These are phyloP conservation scores for Sphecodes monilicornis DNA, from an alignment of 2,888 invertebrate genomes.

Conservation along the genomic window DNA sequence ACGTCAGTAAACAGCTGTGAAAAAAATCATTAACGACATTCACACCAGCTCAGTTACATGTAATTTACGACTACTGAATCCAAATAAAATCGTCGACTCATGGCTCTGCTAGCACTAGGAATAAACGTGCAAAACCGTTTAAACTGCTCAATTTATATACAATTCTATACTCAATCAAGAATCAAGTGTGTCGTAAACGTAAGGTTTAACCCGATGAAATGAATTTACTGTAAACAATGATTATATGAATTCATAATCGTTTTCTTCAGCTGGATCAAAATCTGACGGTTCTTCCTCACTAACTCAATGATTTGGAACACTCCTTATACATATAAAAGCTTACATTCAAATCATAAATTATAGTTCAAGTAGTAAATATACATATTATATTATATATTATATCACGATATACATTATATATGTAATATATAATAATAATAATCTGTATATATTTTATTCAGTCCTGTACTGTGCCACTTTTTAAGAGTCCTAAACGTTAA, in stretches of 20 bases:
- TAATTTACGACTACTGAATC: slow-evolving; percentile 5
- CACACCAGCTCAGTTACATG: neutral
- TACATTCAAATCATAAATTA: no score
- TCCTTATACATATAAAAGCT: no score
- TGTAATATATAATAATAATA: no score
- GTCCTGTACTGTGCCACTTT: no score
- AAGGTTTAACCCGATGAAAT: neutral
- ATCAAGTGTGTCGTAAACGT: neutral
- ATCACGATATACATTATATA: no score
- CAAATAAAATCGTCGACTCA: neutral
- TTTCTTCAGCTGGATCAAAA: neutral
- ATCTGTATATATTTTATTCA: no score
- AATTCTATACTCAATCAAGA: neutral
- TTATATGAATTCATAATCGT: neutral
- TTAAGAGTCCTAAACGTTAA: no score
- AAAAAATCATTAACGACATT: slow-evolving; percentile 36
- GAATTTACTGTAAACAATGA: neutral
- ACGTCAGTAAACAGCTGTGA: neutral
- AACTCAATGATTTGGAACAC: no score
- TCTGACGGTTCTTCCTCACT: no score
- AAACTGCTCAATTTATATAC: neutral
- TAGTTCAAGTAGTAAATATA: no score
- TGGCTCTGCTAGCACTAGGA: neutral
- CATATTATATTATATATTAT: no score
- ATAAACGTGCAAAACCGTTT: neutral